phyloP scores from a whole-genome alignment of 2,797 vertebrate species.

The Protonibea diacanthus region DNA sequence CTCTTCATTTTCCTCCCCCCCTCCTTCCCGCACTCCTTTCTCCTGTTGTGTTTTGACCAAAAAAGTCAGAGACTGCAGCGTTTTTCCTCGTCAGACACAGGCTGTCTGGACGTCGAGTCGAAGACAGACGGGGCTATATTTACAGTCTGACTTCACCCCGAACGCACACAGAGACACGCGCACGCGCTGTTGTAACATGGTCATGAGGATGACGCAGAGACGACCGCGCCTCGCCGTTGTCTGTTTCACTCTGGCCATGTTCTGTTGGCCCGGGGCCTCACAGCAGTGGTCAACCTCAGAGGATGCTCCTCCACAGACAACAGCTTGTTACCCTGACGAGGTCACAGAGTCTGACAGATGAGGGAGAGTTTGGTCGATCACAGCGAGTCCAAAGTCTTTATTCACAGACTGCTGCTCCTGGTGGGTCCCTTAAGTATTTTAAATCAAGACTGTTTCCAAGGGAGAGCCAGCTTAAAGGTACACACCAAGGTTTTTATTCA shows the following conservation, averaged over 20 bases:
- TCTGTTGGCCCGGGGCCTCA: slow-evolving; percentile 33
- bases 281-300: slow-evolving; percentile 46
- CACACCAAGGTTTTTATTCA: background rate
- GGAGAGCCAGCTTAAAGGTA: slow-evolving; percentile 7
- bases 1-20: slow-evolving; percentile 13
- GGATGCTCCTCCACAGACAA: slow-evolving; percentile 38
- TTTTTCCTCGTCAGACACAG: slow-evolving; percentile 81
- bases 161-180: slow-evolving; percentile 23
- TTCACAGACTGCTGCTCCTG: slow-evolving; percentile 11
- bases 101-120: slow-evolving; percentile 80
- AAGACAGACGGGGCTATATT: slow-evolving; percentile 77
- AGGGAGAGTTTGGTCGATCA: slow-evolving; percentile 26
- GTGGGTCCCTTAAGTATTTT: background rate
- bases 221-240: slow-evolving; percentile 48
- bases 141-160: slow-evolving; percentile 75
- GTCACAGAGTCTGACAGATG: slow-evolving; percentile 38
- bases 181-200: slow-evolving; percentile 45
- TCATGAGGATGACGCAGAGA: slow-evolving; percentile 66
- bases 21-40: slow-evolving; percentile 9
- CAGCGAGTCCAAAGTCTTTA: background rate
- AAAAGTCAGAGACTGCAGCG: slow-evolving; percentile 79
- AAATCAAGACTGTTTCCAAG: slow-evolving; percentile 13
- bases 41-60: slow-evolving; percentile 81
- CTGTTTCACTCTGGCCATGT: slow-evolving; percentile 48
- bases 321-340: slow-evolving; percentile 18